Base-by-base conservation (phyloP, 2,113 vertebrate genomes). In the Elaphurus davidianus region DNA sequence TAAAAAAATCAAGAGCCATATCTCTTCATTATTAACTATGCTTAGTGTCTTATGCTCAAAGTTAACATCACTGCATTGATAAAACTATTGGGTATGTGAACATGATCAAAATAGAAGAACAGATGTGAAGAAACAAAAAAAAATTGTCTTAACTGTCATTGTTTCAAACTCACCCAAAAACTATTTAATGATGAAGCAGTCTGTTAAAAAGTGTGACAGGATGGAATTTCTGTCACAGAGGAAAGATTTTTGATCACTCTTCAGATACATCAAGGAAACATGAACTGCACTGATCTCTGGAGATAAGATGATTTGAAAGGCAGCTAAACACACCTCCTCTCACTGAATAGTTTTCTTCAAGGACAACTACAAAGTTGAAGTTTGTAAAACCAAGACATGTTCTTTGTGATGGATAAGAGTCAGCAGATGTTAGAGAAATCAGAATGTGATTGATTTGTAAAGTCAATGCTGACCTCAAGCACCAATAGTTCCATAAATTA, bases 91-190 rank as follows among this genome's bases (percentile, higher is more conserved):
- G n/a, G 19, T n/a, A 85, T 40, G 25, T 30, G 40, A 93, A 82
- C 16, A 91, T 11, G 21, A 90, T 86, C n/a, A 91, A 92, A 95
- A 87, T 3, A 57, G 62, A 91, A 85, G 57, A 79, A 83, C 10
- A 91, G 23, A 87, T 52, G 6, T 94, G 21, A 89, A 91, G 23
- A 93, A 71, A 71, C 9, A 36, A 67, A 43, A 15, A 89, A 85
- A 64, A 52, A 84, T 64, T 87, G 6, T 87, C 17, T 93, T 92
- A 52, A 36, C 13, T 55, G 87, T 97, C 52, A 91, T 21, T 83
- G n/a, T 93, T 91, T 91, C 85, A 96, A 90, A 92, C 36, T 88
- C 25, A 93, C 3, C 3, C 17, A 82, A 92, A 96, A 98, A 84
- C 6, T 50, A 85, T 74, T 81, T 81, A 94, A 57, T 85, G 60